Evolutionary conservation across 1,140 invertebrate genomes (phyloP).

Genomic region (Pinna nobilis): DNA sequence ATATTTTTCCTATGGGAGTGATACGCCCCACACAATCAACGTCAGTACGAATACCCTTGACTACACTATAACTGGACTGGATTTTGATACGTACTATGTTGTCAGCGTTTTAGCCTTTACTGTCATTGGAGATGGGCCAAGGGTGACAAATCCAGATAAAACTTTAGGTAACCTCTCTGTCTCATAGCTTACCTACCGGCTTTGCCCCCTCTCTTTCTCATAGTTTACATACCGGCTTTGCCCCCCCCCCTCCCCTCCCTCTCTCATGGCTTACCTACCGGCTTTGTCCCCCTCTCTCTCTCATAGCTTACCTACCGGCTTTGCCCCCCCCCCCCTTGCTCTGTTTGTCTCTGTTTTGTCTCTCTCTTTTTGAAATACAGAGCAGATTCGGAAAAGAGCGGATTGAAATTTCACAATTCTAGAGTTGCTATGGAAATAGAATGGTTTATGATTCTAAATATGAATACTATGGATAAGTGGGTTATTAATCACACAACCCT

Average conservation of each 20-base stretch:
- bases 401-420: too few species aligned
- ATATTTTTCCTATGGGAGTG: conserved; percentile 17
- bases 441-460: too few species aligned
- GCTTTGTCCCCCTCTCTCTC: too few species aligned
- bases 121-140: conserved; percentile 22
- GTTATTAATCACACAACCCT: too few species aligned
- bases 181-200: not conserved
- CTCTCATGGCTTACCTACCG: not conserved
- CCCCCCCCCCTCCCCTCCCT: not conserved
- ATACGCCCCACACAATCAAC: not conserved
- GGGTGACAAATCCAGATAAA: conserved; percentile 29
- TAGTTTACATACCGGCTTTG: not conserved
- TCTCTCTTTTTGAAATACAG: not conserved
- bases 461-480: too few species aligned
- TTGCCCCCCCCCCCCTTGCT: not conserved
- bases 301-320: too few species aligned
- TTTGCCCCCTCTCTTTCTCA: not conserved
- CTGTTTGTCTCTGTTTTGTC: not conserved
- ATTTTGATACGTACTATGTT: conserved; percentile 36
- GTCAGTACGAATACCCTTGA: conserved; percentile 24
- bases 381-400: too few species aligned
- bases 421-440: too few species aligned
- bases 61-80: conserved; percentile 25
- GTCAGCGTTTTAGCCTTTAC: conserved; percentile 29
- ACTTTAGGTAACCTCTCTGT: conserved; percentile 24